Evolutionary conservation across 2,888 invertebrate genomes (phyloP), one percentile per base, ranked within the genome.

Genomic region (Apoda limacodes): DNA sequence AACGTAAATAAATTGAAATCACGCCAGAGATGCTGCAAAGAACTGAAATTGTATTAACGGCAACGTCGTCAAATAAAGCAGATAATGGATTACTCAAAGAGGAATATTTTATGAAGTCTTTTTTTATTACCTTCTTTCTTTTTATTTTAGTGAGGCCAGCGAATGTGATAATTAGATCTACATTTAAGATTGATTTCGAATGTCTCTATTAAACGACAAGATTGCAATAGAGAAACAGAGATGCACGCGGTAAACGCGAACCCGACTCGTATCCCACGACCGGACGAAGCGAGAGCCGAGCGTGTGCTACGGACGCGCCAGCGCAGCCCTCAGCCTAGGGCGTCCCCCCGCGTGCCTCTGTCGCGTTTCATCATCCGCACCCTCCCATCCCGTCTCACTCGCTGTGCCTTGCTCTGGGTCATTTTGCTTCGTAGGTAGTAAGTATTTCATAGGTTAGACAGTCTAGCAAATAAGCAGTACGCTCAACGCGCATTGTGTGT

Each of bases 241-340:
- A 64, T 70, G 42, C 60, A 51, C 43, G 43, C 50, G 70, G 68
- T 56, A 39, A 76, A 41, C 66, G 60, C 60, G 46, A 55, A 45
- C 60, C 46, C 49, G 54, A 48, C 37, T 53, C 56, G 44, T 39
- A 59, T 38, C 46, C 52, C 47, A 45, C 52, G 48, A 42, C 42
- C 52, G 53, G 42, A 44, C 39, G 33, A 30, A 32, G 12, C 11
- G 7, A 22, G 7, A 37, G 46, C 40, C 56, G 48, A 34, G 45
- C 40, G 60, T 39, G 43, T 46, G 43, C 42, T 59, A 48, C 47
- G 65, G 48, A 37, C 52, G 54, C 49, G 66, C 51, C 30, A 52
- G 67, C 56, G 76, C 50, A 80, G 78, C 51, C 62, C 45, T 55
- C 67, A 78, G 78, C 78, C 78, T 67, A 39, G 58, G 67, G 63